A percentile compares a stretch with the other conserved stretches of the same genome.
Conservation (phyloP, 2,113 vertebrate species). For the Cranoglanis bouderius region DNA sequence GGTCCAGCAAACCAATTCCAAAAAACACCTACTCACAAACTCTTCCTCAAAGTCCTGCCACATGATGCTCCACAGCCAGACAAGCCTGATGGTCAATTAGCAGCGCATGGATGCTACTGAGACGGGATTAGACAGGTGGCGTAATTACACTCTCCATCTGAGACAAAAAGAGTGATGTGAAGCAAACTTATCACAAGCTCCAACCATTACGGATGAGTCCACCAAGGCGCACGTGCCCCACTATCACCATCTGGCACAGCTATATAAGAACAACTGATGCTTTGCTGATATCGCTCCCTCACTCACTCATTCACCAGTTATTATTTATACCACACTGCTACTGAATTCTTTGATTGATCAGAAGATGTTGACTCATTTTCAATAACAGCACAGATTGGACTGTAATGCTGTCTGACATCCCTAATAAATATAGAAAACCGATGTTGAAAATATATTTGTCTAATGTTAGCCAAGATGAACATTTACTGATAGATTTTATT, state of each 20-base stretch:
- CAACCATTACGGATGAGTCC: conserved; percentile 5
- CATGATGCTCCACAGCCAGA: conserved; percentile 20
- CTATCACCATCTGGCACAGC: conserved; percentile 37
- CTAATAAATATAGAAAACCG: neutral
- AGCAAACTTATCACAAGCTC: conserved; percentile 29
- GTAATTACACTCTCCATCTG: conserved; percentile 51
- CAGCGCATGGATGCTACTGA: conserved; percentile 17
- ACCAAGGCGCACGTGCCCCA: conserved; percentile 21
- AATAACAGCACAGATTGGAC: neutral
- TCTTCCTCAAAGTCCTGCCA: conserved; percentile 4
- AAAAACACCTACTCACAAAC: conserved; percentile 18
- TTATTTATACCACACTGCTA: neutral
- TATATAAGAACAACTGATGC: neutral
- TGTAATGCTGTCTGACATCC: neutral
- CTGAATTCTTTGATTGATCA: neutral
- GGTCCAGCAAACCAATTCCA: conserved; percentile 11
- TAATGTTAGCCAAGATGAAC: neutral
- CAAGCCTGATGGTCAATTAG: conserved; percentile 49
- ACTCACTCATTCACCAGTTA: neutral
- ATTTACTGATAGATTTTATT: neutral
- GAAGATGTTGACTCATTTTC: neutral
- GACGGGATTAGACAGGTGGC: conserved; percentile 46
- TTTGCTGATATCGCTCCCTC: neutral
- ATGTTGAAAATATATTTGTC: neutral
- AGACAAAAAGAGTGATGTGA: conserved; percentile 32